Percentiles rank a stretch among this genome's conserved stretches.
Conservation (phyloP, 2,888 invertebrate species). For the Xiphydria camelus region DNA sequence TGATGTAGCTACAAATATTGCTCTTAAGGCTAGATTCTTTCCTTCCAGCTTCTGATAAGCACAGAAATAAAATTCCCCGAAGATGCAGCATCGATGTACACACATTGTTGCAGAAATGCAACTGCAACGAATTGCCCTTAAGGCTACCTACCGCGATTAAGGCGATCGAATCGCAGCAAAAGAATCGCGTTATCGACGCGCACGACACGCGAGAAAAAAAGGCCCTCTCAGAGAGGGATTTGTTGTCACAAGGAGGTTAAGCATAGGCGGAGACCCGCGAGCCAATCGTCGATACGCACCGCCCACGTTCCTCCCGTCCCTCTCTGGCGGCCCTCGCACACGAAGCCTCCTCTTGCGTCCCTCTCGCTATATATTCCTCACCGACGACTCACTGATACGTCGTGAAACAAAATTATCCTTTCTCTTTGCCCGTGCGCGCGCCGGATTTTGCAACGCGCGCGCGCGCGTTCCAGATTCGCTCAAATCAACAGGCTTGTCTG, state of each 20-base stretch:
- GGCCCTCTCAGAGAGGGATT: too few relatives aligned
- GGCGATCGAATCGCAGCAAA: too few relatives aligned
- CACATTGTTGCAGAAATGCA: too few relatives aligned
- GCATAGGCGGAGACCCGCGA: slow-evolving; percentile 54
- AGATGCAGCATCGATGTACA: too few relatives aligned
- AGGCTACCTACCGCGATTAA: too few relatives aligned
- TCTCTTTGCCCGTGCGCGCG: slow-evolving; percentile 2
- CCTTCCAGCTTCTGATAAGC: too few relatives aligned
- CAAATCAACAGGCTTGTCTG: slow-evolving; percentile 1
- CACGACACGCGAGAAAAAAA: too few relatives aligned
- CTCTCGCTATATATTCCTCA: slow-evolving; percentile 7
- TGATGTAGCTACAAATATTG: too few relatives aligned
- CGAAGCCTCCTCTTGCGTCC: slow-evolving; percentile 4
- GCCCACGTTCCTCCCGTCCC: slow-evolving; percentile 50
- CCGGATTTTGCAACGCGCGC: slow-evolving; percentile 3
- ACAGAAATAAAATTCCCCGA: too few relatives aligned
- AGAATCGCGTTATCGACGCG: too few relatives aligned
- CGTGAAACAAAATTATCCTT: slow-evolving; percentile 3
- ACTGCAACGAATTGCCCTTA: too few relatives aligned
- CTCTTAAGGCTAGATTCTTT: too few relatives aligned
- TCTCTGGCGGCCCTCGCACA: slow-evolving; percentile 22
- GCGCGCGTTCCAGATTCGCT: slow-evolving; percentile 3
- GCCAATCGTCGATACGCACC: slow-evolving; percentile 53
- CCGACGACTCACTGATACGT: background rate
- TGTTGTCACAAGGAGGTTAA: slow-evolving; percentile 11